Evolutionary conservation across 2,797 vertebrate species (phyloP).

Genomic region (Malurus leucopterus): DNA sequence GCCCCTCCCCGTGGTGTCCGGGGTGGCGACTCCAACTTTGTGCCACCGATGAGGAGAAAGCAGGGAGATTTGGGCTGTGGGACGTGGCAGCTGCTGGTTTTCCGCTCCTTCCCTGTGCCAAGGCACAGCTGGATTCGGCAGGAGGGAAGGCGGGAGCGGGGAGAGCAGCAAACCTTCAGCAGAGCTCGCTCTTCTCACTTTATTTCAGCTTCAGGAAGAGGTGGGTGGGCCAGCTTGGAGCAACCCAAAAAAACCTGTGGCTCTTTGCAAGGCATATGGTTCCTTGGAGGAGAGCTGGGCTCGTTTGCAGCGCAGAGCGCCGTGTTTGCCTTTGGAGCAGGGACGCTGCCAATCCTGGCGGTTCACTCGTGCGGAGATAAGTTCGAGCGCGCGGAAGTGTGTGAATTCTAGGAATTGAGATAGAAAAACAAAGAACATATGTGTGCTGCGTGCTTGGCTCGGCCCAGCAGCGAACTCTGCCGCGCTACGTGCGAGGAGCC

Average conservation of each 20-base stretch:
- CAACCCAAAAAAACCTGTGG: slow-evolving; percentile 4
- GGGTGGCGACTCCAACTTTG: neutral
- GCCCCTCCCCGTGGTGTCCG: accelerated
- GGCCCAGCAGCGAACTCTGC: neutral
- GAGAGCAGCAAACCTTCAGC: neutral
- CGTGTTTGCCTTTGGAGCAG: neutral
- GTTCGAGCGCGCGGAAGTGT: neutral
- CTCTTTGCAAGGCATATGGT: slow-evolving; percentile 1
- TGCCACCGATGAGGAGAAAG: accelerated
- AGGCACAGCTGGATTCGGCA: neutral
- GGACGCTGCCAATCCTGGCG: neutral
- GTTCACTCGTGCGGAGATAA: neutral
- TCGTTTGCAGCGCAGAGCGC: neutral
- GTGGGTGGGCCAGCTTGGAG: slow-evolving; percentile 34
- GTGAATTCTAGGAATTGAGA: neutral
- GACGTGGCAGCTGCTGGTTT: neutral
- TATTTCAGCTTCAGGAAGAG: neutral
- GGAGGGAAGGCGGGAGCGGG: accelerated
- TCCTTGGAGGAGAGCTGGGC: slow-evolving; percentile 3
- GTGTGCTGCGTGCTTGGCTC: slow-evolving; percentile 14
- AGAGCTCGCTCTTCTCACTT: neutral
- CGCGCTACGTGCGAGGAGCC: neutral
- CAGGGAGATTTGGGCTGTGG: neutral
- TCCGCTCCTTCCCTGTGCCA: neutral
- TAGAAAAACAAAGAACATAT: slow-evolving; percentile 41